phyloP scores from a whole-genome alignment of 2,797 vertebrate genomes.

The Coregonus sp. region DNA sequence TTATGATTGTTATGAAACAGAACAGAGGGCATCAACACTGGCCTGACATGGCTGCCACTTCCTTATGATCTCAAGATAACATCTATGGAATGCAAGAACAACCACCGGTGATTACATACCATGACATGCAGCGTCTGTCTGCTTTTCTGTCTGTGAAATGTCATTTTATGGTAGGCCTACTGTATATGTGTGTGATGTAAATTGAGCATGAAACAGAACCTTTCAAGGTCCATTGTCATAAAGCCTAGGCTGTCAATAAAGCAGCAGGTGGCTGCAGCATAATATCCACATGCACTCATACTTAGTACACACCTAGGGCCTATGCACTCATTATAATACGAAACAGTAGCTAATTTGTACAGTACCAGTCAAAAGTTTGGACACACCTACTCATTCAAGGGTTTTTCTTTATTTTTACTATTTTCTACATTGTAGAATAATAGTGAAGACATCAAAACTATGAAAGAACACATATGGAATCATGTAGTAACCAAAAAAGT shows the following conservation, averaged over 20 bases:
- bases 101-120: constrained; percentile 4
- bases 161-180: constrained; percentile 5
- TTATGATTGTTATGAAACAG: not conserved
- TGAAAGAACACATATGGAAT: too few relatives aligned
- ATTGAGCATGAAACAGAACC: not conserved
- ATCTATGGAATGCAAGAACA: not conserved
- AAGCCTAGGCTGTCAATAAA: not conserved
- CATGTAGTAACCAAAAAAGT: too few relatives aligned
- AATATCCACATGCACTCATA: not conserved
- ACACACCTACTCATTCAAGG: too few relatives aligned
- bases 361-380: too few relatives aligned
- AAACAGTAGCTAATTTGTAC: not conserved
- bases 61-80: not conserved
- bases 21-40: not conserved
- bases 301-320: not conserved
- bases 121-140: not conserved
- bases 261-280: not conserved
- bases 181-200: not conserved
- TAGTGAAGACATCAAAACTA: too few relatives aligned
- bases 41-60: not conserved
- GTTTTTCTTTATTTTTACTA: too few relatives aligned
- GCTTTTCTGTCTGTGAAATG: not conserved
- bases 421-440: too few relatives aligned
- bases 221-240: not conserved
- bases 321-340: not conserved